Evolutionary conservation across 2,797 vertebrate genomes (phyloP), one percentile per base, ranked within the genome.

Genomic region (Florisuga fusca): DNA sequence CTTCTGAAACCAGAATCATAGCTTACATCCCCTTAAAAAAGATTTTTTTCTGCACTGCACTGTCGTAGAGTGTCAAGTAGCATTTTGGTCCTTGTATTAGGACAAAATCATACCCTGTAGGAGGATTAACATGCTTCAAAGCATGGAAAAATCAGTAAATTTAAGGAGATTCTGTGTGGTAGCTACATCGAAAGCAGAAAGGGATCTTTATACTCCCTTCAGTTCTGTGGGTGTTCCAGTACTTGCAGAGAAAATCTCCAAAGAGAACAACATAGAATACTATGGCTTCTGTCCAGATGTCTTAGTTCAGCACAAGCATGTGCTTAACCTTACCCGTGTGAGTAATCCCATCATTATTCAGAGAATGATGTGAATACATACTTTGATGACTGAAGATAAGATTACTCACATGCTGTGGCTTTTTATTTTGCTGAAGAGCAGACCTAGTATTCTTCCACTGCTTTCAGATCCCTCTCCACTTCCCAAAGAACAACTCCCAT

Each of bases 381-480:
- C 66, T 97, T 79, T 79, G 73, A 87, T 89, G 89, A 75, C 68
- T 83, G 55, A 72, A 85, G 92, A 89, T 69, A 45, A 4, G 73
- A 93, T 93, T 89, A 96, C 51, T 94, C 73, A 81, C 62, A 89
- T 19, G 33, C 69, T 93, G 84, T 68, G 84, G 31, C 26, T 94
- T 95, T 92, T 59, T 89, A 41, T 78, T 95, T 87, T 89, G 87
- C 82, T 87, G 66, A 84, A 78, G 66, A 91, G 74, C 51, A 63
- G 71, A 50, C 51, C 72, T 59, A 45, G 94, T 96, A 89, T 87
- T 95, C 82, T 96, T 96, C 95, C 93, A 94, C 87, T 93, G 66
- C 81, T 69, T 73, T 82, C 68, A 83, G 54, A 50, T 62, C 31
- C n/a, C 31, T 4, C 34, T 57, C 11, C 19, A 13, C 50, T 73